Evolutionary conservation across 2,797 vertebrate genomes (phyloP).

Genomic region (Leucoraja ocellata): DNA sequence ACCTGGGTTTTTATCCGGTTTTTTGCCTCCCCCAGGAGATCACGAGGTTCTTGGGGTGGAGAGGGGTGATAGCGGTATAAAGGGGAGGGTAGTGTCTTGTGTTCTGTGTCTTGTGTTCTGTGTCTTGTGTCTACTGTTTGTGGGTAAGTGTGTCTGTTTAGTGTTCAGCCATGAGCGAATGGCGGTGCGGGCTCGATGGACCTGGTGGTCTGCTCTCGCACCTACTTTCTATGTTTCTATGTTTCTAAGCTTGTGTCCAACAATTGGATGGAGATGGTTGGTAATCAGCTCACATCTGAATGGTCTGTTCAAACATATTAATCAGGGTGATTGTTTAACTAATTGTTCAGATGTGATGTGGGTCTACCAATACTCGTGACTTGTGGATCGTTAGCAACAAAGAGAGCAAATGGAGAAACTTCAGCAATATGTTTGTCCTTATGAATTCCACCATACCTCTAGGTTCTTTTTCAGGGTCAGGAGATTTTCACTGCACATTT

Average conservation of each 20-base stretch:
- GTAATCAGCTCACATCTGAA: not conserved
- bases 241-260: not conserved
- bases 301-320: not conserved
- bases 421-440: not conserved
- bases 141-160: too few relatives aligned
- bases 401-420: not conserved
- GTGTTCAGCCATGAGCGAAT: too few relatives aligned
- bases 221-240: too few relatives aligned
- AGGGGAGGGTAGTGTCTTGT: too few relatives aligned
- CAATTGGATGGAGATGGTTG: not conserved
- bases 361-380: not conserved
- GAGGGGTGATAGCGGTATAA: too few relatives aligned
- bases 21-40: too few relatives aligned
- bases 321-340: not conserved
- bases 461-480: slow-evolving; percentile 90
- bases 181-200: too few relatives aligned
- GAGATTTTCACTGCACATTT: slow-evolving; percentile 93
- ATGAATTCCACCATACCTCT: slow-evolving; percentile 63
- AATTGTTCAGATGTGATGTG: not conserved
- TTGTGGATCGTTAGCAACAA: not conserved
- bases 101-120: too few relatives aligned
- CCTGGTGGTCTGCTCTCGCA: too few relatives aligned
- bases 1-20: too few relatives aligned
- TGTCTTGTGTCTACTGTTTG: too few relatives aligned
- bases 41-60: too few relatives aligned